Evolutionary conservation across 2,113 vertebrate genomes (phyloP).

Genomic region (Dendrocopos noguchii): DNA sequence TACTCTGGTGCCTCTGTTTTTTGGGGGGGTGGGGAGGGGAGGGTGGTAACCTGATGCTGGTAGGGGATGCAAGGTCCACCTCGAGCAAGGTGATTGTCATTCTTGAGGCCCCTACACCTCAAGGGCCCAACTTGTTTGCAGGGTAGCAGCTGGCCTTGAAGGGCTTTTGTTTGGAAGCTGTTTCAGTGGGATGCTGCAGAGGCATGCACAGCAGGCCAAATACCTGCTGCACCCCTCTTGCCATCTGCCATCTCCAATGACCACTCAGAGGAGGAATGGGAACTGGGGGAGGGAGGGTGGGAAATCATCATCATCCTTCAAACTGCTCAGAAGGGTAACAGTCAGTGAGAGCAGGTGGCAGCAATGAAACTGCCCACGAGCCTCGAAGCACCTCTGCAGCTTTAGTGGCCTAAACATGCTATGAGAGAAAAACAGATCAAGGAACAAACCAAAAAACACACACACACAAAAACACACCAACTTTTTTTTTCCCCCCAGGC

Average conservation of each 20-base stretch:
- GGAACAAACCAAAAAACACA: neutral
- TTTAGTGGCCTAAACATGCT: neutral
- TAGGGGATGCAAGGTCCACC: rapidly evolving
- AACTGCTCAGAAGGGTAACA: neutral
- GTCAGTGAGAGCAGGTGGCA: neutral
- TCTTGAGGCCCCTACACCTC: neutral
- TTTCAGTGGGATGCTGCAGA: neutral
- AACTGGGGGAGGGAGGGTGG: neutral
- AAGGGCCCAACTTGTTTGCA: neutral
- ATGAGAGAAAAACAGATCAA: neutral
- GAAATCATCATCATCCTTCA: neutral
- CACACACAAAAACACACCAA: neutral
- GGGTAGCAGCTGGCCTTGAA: neutral
- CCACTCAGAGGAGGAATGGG: neutral
- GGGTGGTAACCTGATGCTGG: neutral
- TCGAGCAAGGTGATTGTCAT: neutral
- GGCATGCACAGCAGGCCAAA: neutral
- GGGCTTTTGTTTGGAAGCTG: neutral
- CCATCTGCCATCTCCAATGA: neutral
- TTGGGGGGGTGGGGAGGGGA: too few species aligned
- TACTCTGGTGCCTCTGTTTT: neutral
- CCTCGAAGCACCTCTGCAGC: neutral
- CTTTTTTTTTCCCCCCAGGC: neutral
- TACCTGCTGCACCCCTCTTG: neutral
- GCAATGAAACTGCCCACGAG: neutral